Evolutionary conservation across 2,113 vertebrate species (phyloP).

Genomic region (Calyptommatus sinebrachiatus): DNA sequence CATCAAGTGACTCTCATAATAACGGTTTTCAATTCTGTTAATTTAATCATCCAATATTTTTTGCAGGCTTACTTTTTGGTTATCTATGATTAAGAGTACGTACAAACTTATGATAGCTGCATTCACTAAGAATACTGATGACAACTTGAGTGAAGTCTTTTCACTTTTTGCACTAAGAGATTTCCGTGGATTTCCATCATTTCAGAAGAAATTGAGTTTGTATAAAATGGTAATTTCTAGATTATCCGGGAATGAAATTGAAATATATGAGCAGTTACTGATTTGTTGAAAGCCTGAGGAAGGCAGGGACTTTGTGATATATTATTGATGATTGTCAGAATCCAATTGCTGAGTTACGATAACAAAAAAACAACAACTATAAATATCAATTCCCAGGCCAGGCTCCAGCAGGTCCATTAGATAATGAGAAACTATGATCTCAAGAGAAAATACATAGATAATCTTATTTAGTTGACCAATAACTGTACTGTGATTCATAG

Average conservation of each 20-base stretch:
- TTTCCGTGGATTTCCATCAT: background rate
- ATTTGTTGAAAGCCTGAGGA: background rate
- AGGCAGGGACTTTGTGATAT: background rate
- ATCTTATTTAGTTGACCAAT: background rate
- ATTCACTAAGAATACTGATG: background rate
- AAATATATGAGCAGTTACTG: slow-evolving; percentile 2
- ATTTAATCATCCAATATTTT: background rate
- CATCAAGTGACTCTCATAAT: too few relatives aligned
- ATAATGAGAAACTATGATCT: background rate
- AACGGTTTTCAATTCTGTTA: background rate
- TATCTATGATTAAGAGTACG: background rate
- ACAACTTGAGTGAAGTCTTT: background rate
- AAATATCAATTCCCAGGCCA: background rate
- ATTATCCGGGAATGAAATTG: background rate
- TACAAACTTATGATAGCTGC: background rate
- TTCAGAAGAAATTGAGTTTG: background rate
- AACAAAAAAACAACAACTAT: background rate
- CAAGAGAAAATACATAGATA: background rate
- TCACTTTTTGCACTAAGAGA: background rate
- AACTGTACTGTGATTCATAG: background rate
- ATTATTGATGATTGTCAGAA: slow-evolving; percentile 3
- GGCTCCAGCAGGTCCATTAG: background rate
- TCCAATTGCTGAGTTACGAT: background rate
- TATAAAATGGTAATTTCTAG: slow-evolving; percentile 1
- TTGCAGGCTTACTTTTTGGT: background rate